Conservation (phyloP, 2,888 invertebrate species). For the Malacosoma neustria region DNA sequence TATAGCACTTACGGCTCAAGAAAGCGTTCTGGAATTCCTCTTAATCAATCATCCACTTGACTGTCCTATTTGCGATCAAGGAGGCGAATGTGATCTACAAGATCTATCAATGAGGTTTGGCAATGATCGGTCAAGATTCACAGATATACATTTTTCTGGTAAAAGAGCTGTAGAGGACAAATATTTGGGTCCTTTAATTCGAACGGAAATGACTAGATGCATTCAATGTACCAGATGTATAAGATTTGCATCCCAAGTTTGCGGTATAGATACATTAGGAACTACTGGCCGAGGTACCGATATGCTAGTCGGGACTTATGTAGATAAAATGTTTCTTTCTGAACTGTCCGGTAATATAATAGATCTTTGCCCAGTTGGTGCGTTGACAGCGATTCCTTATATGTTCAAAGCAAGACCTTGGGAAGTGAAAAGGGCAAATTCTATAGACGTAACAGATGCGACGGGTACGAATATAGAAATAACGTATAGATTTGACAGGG, state of each 20-base stretch:
- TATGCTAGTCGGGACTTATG: slow-evolving; percentile 99
- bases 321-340: slow-evolving; percentile 96
- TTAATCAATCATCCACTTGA: slow-evolving; percentile 98
- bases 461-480: slow-evolving; percentile 56
- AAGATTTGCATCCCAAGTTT: slow-evolving; percentile 97
- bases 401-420: slow-evolving; percentile 97
- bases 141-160: slow-evolving; percentile 91
- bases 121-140: slow-evolving; percentile 92
- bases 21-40: slow-evolving; percentile 96
- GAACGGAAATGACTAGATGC: slow-evolving; percentile 98
- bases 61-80: slow-evolving; percentile 99
- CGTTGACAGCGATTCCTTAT: slow-evolving; percentile 97
- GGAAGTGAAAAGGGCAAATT: slow-evolving; percentile 88
- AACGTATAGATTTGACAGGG: slow-evolving; percentile 45
- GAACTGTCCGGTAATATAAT: slow-evolving; percentile 99
- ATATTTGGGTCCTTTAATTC: slow-evolving; percentile 95
- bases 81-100: slow-evolving; percentile 94
- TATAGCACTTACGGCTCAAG: slow-evolving; percentile 79
- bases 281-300: slow-evolving; percentile 93
- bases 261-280: slow-evolving; percentile 96
- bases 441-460: slow-evolving; percentile 61
- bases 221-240: slow-evolving; percentile 99
- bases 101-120: slow-evolving; percentile 99
- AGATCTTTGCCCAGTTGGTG: slow-evolving; percentile 98
- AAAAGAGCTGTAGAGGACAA: slow-evolving; percentile 98